These are phyloP conservation scores for Micoletzkya japonica DNA, from an alignment of 2,888 invertebrate genomes.

Conservation along the genomic window DNA sequence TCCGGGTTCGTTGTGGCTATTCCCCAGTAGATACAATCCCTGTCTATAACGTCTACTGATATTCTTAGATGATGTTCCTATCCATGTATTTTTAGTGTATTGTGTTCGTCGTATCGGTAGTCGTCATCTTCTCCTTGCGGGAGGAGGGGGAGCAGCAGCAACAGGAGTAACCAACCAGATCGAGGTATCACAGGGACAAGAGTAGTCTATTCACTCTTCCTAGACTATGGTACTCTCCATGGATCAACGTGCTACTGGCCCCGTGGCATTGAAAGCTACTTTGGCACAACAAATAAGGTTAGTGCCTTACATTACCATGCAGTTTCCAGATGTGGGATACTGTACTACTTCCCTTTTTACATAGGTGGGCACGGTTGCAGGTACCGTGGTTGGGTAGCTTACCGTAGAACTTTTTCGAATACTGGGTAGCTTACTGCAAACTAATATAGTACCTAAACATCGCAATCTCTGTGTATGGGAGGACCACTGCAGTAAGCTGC, in stretches of 20 bases:
- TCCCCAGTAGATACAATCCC: background rate
- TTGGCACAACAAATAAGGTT: conserved; percentile 12
- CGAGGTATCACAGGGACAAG: no score
- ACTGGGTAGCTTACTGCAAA: no score
- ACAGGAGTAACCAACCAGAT: conserved; percentile 97
- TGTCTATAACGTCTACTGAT: background rate
- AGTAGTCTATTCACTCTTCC: no score
- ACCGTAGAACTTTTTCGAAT: no score
- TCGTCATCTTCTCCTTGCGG: conserved; percentile 81
- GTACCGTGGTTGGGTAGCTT: no score
- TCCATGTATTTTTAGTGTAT: conserved; percentile 40
- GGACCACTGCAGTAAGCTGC: no score
- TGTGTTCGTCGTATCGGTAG: conserved; percentile 51
- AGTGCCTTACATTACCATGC: no score
- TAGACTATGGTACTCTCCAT: conserved; percentile 9
- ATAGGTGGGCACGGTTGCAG: no score
- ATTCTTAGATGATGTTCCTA: background rate
- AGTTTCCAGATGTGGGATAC: no score
- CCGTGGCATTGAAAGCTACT: background rate
- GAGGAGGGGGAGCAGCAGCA: conserved; percentile 93
- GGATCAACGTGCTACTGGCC: background rate
- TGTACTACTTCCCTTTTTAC: no score
- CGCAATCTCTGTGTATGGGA: no score
- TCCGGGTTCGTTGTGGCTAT: background rate
- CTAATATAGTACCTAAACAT: no score